phyloP scores from a whole-genome alignment of 2,113 vertebrate genomes.

The Paradisaea rubra region DNA sequence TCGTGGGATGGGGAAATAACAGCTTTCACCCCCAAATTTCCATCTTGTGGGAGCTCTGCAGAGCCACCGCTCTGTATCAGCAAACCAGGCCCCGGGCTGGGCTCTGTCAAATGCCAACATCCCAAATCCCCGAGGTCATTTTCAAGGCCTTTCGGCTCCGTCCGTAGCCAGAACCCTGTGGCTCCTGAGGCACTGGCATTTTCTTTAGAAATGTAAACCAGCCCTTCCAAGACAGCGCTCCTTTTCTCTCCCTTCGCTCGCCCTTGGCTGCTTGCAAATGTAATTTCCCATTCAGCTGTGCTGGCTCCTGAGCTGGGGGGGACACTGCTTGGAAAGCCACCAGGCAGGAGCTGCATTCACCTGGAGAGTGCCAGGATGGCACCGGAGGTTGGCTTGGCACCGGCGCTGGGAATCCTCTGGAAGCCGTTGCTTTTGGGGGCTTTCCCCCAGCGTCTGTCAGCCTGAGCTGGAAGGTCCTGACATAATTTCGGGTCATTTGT shows the following conservation, averaged over 20 bases:
- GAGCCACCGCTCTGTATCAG: background rate
- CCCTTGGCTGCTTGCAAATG: background rate
- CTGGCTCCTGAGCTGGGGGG: background rate
- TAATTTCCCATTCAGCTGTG: background rate
- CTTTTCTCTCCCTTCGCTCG: background rate
- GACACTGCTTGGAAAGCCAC: background rate
- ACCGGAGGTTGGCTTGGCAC: background rate
- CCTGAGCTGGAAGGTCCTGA: background rate
- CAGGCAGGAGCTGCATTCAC: background rate
- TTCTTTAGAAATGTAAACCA: constrained; percentile 34
- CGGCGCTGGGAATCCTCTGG: background rate
- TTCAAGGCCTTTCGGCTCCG: background rate
- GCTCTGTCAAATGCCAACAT: background rate
- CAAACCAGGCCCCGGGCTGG: background rate
- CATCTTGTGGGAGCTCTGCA: background rate
- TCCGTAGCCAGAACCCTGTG: constrained; percentile 7
- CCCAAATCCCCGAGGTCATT: background rate
- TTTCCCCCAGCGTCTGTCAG: background rate
- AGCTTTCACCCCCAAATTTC: background rate
- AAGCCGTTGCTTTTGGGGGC: background rate
- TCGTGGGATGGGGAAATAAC: background rate
- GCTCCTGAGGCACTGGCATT: constrained; percentile 20
- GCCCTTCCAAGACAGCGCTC: background rate
- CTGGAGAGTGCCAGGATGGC: background rate
- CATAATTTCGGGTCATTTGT: rapidly evolving